Evolutionary conservation across 2,888 invertebrate species (phyloP), one percentile per base, ranked within the genome.

Genomic region (Dynastes grantii): DNA sequence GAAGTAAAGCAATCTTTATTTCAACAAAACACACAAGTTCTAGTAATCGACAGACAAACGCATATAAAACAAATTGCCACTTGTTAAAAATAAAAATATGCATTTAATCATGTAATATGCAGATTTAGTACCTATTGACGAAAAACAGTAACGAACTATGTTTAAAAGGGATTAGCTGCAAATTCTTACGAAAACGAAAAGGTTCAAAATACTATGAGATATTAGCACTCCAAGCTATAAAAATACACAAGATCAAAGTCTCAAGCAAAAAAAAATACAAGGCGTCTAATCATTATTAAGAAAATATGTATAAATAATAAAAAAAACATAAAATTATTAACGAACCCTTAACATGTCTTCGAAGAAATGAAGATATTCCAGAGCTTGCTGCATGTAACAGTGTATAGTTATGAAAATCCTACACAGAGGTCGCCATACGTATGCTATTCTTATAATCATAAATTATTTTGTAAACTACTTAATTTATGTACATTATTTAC

Each of bases 201-300:
- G 77, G 29, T 71, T 49, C 65, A 70, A 79, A 70, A 80, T 53
- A 80, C 79, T 82, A 82, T 81, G 82, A 83, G 84, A 88, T 89
- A 89, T 89, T 89, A 89, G 89, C 89, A 89, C 88, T 89, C 89
- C 89, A 89, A 89, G 89, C 89, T 86, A 85, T 86, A 86, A 86
- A 63, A 83, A 83, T 81, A 78, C 85, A 86, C 82, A 86, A 73
- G 80, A 80, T 80, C 76, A 81, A 81, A 79, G 81, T 79, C 29
- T 75, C 83, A 85, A 85, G 83, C 83, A 82, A 79, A 79, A 71
- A 77, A 80, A 71, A 77, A 80, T 67, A 75, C 55, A 61, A 75
- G 61, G 73, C 73, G 8, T 61, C 73, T 75, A 73, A 73, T 40
- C 58, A 58, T 37, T 73, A 75, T 75, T 75, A 75, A 61, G 49